A percentile compares a stretch with the other conserved stretches of the same genome.
Conservation (phyloP, 2,113 vertebrate genomes). For the Nycticryphes semicollaris region DNA sequence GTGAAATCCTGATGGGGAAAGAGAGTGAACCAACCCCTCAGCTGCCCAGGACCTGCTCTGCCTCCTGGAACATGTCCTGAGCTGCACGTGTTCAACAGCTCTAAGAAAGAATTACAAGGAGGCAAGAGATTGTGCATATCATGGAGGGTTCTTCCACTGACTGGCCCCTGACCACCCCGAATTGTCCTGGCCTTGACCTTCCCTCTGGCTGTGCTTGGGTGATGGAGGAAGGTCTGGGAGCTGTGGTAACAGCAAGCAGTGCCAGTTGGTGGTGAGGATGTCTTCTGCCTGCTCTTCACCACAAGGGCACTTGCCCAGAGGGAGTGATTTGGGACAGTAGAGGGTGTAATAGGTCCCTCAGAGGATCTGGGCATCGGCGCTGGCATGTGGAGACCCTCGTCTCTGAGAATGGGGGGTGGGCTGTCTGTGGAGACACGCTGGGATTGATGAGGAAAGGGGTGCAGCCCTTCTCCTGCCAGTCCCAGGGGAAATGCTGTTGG, state of each 20-base stretch:
- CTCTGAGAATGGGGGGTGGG: neutral
- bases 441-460: neutral
- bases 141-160: neutral
- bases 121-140: rapidly evolving
- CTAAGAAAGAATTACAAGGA: neutral
- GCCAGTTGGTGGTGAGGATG: neutral
- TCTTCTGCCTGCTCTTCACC: neutral
- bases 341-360: neutral
- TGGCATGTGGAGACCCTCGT: neutral
- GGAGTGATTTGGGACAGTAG: neutral
- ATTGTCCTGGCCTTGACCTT: neutral
- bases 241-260: neutral
- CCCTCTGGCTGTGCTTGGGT: neutral
- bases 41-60: neutral
- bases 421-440: neutral
- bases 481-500: neutral
- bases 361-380: neutral
- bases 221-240: neutral
- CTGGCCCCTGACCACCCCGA: neutral
- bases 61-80: neutral
- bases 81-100: neutral
- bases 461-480: neutral
- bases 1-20: neutral
- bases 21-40: neutral
- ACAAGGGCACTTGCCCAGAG: neutral